A percentile compares a stretch with the other conserved stretches of the same genome.
Evolutionary conservation across 1,140 invertebrate species (phyloP).

Genomic region (Drosophila pachea): DNA sequence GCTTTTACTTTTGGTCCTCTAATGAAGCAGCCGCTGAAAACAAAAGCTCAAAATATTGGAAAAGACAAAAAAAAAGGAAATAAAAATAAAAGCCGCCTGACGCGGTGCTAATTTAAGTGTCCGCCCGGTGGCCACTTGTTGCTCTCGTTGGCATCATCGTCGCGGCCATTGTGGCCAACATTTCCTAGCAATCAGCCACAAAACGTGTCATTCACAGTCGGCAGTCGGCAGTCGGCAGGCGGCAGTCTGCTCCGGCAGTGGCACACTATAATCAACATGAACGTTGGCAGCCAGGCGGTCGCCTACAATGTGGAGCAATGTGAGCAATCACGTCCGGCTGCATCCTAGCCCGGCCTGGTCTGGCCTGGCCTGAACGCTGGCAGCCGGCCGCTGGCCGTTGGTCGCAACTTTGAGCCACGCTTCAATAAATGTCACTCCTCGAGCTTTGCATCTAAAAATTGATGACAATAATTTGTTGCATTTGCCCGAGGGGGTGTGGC

Average conservation of each 20-base stretch:
- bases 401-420: constrained; percentile 56
- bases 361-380: not conserved
- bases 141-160: constrained; percentile 21
- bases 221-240: constrained; percentile 8
- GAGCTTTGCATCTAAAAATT: constrained; percentile 77
- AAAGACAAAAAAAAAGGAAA: not conserved
- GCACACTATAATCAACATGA: constrained; percentile 59
- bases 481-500: constrained; percentile 72
- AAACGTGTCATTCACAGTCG: constrained; percentile 64
- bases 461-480: constrained; percentile 76
- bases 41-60: constrained; percentile 1
- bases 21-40: constrained; percentile 57
- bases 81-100: constrained; percentile 17
- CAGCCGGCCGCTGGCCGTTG: constrained; percentile 27
- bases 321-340: constrained; percentile 50
- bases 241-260: constrained; percentile 19
- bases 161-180: constrained; percentile 35
- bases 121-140: constrained; percentile 64
- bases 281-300: constrained; percentile 11
- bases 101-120: constrained; percentile 59
- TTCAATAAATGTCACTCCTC: constrained; percentile 76
- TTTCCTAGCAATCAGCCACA: constrained; percentile 70
- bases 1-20: constrained; percentile 66
- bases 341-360: constrained; percentile 27
- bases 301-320: constrained; percentile 70